Base-by-base conservation (phyloP, 2,888 invertebrate species). In the Eudemis profundana region DNA sequence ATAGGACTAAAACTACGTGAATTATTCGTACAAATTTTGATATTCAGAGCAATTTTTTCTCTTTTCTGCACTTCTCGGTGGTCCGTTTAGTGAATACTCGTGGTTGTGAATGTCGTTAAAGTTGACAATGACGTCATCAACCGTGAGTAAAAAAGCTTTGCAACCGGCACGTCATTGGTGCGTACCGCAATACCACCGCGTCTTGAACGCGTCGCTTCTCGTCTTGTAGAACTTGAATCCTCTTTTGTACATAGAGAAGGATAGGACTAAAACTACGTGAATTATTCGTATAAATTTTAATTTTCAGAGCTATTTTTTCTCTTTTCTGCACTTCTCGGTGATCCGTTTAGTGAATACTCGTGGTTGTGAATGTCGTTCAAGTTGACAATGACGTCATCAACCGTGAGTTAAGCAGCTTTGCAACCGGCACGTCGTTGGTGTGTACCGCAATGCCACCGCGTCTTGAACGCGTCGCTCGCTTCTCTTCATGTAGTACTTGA, bases 51-150 rank as follows among this genome's bases (percentile, higher is more conserved):
- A 23, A 23, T 23, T 23, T n/a, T n/a, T n/a, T n/a, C n/a, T n/a
- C n/a, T n/a, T n/a, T n/a, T n/a, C n/a, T n/a, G n/a, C n/a, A n/a
- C n/a, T n/a, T n/a, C n/a, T n/a, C n/a, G n/a, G n/a, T n/a, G n/a
- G n/a, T n/a, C n/a, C n/a, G n/a, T n/a, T n/a, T n/a, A n/a, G n/a
- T n/a, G n/a, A n/a, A n/a, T n/a, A n/a, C n/a, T n/a, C 17, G 51
- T 81, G 78, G 0, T 70, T 77, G 57, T 79, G 79, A 2, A 63
- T 56, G 19, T 76, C 75, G 27, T 76, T 75, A 2, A 69, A 67
- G 4, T 69, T 69, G 3, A 78, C 57, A 15, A 79, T 67, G 2
- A 60, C 56, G 36, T 76, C 65, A 1, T 73, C 68, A 0, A 75
- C 21, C 0, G 81, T 82, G n/a, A n/a, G n/a, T n/a, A n/a, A n/a